phyloP scores from a whole-genome alignment of 2,888 invertebrate genomes.

The Rotaria macrura region DNA sequence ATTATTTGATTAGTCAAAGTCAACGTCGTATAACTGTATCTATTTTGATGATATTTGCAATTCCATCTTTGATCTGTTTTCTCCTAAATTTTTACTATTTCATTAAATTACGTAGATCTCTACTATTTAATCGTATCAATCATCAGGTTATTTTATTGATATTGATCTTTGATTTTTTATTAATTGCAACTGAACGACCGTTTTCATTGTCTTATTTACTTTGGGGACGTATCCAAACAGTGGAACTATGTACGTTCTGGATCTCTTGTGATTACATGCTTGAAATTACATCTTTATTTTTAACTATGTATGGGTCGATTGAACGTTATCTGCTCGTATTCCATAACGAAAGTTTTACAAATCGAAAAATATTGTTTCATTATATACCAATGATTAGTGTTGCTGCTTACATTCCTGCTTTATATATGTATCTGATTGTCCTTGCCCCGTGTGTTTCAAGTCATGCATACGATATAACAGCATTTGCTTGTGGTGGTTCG shows the following conservation, averaged over 20 bases:
- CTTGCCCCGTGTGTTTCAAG: no score
- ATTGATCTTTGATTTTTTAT: neutral
- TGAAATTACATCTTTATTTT: neutral
- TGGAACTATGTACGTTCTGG: neutral
- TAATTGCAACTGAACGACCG: neutral
- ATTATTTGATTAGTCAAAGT: neutral
- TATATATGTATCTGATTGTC: no score
- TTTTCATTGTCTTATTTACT: neutral
- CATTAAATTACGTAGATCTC: neutral
- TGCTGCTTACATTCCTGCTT: neutral
- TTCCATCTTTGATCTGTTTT: neutral
- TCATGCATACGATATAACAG: neutral
- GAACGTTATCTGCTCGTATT: neutral
- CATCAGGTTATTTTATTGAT: neutral
- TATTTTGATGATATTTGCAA: neutral
- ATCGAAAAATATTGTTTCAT: neutral
- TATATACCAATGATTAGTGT: neutral
- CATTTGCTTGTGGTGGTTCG: neutral
- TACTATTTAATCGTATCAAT: neutral
- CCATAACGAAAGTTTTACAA: neutral
- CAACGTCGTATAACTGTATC: neutral
- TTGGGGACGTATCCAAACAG: neutral
- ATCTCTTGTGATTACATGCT: neutral
- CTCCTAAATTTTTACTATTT: neutral
- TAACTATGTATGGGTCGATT: neutral